These are phyloP conservation scores for Speoplatyrhinus poulsoni DNA, from an alignment of 2,113 vertebrate genomes.

Conservation along the genomic window DNA sequence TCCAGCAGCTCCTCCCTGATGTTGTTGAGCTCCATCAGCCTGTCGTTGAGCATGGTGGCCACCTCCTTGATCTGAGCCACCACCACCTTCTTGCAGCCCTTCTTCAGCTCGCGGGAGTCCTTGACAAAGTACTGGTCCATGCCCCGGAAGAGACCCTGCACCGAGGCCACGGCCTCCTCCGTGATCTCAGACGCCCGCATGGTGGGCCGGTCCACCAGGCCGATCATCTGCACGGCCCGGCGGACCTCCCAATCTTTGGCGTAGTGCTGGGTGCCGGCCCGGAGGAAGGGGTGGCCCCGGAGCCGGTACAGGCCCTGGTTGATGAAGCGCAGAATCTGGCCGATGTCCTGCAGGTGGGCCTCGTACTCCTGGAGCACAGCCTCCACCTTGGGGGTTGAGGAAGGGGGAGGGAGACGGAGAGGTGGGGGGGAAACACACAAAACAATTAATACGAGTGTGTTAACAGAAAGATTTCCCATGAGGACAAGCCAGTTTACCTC, in stretches of 20 bases:
- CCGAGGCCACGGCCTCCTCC: background rate
- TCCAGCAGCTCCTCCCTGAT: conserved; percentile 73
- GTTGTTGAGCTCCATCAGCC: conserved; percentile 63
- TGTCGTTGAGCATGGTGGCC: conserved; percentile 61
- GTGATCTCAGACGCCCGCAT: conserved; percentile 36
- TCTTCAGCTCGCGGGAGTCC: conserved; percentile 71
- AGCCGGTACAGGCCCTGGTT: conserved; percentile 64
- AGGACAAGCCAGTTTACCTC: background rate
- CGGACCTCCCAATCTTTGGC: conserved; percentile 71
- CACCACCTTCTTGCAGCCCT: conserved; percentile 63
- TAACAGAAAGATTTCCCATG: background rate
- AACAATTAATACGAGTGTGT: background rate
- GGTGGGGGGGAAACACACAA: background rate
- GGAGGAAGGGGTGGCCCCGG: conserved; percentile 64
- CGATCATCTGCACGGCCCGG: conserved; percentile 63
- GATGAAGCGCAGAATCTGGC: conserved; percentile 65
- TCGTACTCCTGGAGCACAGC: conserved; percentile 59
- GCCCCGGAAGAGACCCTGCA: conserved; percentile 62
- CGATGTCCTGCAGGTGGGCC: conserved; percentile 57
- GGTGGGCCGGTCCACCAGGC: conserved; percentile 48
- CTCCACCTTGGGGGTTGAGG: conserved; percentile 50
- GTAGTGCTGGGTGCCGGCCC: conserved; percentile 72
- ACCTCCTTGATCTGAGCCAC: conserved; percentile 59
- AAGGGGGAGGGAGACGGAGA: background rate
- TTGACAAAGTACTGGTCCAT: conserved; percentile 75